phyloP scores from a whole-genome alignment of 64 coral and sea anemone species.

The Porites lutea region DNA sequence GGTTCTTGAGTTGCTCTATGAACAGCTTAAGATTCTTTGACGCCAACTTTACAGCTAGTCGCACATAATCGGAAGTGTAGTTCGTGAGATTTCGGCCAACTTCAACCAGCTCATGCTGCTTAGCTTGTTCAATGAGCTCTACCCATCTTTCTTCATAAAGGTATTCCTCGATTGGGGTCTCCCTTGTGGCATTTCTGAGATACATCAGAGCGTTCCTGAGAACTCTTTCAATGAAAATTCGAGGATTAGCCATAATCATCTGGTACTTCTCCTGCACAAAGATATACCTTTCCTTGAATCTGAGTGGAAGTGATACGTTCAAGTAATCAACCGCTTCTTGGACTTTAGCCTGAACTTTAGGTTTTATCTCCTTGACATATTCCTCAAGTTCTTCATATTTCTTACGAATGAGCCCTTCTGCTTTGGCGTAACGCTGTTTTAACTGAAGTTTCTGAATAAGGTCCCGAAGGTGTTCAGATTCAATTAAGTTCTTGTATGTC shows the following conservation, averaged over 20 bases:
- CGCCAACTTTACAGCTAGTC: background rate
- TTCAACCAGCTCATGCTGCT: constrained; percentile 65
- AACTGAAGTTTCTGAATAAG: constrained; percentile 66
- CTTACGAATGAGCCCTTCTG: constrained; percentile 19
- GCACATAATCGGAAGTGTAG: constrained; percentile 27
- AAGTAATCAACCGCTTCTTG: constrained; percentile 64
- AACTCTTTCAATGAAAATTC: constrained; percentile 48
- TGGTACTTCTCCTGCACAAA: constrained; percentile 37
- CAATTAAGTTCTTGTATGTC: constrained; percentile 59
- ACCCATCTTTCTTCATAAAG: constrained; percentile 67
- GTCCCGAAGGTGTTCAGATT: constrained; percentile 59
- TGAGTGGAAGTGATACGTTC: constrained; percentile 76
- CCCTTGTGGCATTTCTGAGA: constrained; percentile 56
- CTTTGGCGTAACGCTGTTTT: constrained; percentile 34
- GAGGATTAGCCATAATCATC: constrained; percentile 72
- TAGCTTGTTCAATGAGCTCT: constrained; percentile 69
- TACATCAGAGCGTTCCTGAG: constrained; percentile 35
- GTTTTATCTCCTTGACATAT: constrained; percentile 56
- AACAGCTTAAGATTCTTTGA: constrained; percentile 25
- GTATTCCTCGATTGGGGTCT: constrained; percentile 68
- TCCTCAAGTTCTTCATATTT: constrained; percentile 56
- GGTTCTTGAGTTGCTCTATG: constrained; percentile 21
- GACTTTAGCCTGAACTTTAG: constrained; percentile 67
- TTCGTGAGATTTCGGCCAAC: constrained; percentile 30
- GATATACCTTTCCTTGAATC: constrained; percentile 45